These are phyloP conservation scores for Xiphophorus birchmanni DNA, from an alignment of 2,797 vertebrate species.

Conservation along the genomic window DNA sequence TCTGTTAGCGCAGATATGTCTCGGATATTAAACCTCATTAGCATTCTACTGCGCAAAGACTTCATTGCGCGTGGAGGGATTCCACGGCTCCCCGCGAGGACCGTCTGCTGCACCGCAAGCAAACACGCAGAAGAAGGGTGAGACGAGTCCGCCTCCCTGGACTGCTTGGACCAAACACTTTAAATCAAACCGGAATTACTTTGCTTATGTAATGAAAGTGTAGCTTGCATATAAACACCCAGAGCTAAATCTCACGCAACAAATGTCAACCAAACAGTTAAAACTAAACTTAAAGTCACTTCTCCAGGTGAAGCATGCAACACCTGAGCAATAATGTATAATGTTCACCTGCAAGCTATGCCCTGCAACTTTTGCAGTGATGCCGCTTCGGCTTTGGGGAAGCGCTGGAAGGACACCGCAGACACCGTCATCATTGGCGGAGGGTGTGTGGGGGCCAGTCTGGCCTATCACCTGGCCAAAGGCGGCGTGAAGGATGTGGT, in stretches of 20 bases:
- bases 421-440: constrained; percentile 95
- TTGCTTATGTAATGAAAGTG: neutral
- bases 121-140: constrained; percentile 60
- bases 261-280: neutral
- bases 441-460: constrained; percentile 92
- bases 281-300: neutral
- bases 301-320: neutral
- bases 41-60: constrained; percentile 51
- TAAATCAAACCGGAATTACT: neutral
- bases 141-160: constrained; percentile 4
- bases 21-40: constrained; percentile 60
- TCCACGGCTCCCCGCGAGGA: constrained; percentile 43
- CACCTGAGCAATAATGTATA: neutral
- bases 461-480: constrained; percentile 96
- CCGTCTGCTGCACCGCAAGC: constrained; percentile 62
- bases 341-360: neutral
- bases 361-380: constrained; percentile 33
- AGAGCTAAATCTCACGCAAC: neutral
- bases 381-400: constrained; percentile 62
- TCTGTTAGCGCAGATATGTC: constrained; percentile 60
- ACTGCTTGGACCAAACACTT: no score
- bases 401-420: constrained; percentile 88
- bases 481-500: constrained; percentile 93
- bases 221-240: neutral
- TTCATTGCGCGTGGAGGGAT: constrained; percentile 13